Conservation (phyloP, 2,113 vertebrate species). For the Paradoxurus hermaphroditus region DNA sequence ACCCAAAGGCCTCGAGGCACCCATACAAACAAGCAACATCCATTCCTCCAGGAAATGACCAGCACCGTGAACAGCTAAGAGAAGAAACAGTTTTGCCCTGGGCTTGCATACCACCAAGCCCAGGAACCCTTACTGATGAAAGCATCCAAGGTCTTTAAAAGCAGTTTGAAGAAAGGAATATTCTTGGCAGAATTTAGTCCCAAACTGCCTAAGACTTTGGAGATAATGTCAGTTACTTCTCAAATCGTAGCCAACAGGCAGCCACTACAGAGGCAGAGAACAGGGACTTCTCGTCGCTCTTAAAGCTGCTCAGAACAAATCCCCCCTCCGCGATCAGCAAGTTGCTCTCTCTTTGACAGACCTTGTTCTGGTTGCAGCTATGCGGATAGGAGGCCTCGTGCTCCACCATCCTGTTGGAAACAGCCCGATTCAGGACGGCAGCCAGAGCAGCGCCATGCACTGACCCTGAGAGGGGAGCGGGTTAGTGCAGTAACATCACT, state of each 20-base stretch:
- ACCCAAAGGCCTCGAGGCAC: not conserved
- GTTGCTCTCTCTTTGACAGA: constrained; percentile 57
- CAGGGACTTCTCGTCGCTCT: not conserved
- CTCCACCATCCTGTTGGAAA: constrained; percentile 40
- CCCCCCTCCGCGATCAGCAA: not conserved
- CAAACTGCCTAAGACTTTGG: constrained; percentile 34
- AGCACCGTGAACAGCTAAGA: not conserved
- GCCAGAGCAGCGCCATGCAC: constrained; percentile 40
- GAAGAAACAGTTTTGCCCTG: not conserved
- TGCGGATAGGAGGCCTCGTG: constrained; percentile 7
- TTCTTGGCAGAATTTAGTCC: not conserved
- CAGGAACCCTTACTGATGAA: not conserved
- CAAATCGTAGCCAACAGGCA: not conserved
- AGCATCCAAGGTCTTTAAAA: constrained; percentile 30
- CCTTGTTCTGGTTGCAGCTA: constrained; percentile 54
- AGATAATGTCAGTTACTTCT: constrained; percentile 28
- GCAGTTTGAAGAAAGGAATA: constrained; percentile 14
- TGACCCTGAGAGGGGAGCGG: constrained; percentile 18
- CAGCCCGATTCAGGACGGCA: constrained; percentile 36
- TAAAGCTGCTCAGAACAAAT: constrained; percentile 13
- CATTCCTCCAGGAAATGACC: constrained; percentile 22
- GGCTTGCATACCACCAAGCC: not conserved
- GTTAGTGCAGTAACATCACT: not conserved
- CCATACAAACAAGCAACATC: not conserved
- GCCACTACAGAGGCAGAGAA: not conserved